A percentile compares a stretch with the other conserved stretches of the same genome.
These are phyloP conservation scores for Hypocryptadius cinnamomeus DNA, from an alignment of 2,113 vertebrate species.

Conservation along the genomic window DNA sequence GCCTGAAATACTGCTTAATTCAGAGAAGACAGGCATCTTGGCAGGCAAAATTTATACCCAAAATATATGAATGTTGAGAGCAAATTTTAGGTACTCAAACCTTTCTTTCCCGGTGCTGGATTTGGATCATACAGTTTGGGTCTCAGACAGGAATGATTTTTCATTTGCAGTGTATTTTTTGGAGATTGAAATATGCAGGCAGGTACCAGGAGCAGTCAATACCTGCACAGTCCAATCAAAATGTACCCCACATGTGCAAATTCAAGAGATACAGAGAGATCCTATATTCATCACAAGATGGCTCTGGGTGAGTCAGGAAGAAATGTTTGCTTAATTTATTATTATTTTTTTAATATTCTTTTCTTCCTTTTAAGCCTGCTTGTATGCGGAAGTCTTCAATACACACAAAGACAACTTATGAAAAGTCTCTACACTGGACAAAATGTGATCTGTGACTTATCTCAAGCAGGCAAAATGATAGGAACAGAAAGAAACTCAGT, in stretches of 20 bases:
- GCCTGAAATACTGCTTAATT: neutral
- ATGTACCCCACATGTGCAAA: neutral
- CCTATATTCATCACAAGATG: neutral
- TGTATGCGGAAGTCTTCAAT: neutral
- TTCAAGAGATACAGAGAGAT: fast-evolving
- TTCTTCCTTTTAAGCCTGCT: neutral
- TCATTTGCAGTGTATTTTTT: neutral
- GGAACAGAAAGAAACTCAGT: neutral
- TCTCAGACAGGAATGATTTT: neutral
- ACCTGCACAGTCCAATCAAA: neutral
- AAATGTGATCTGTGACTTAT: neutral
- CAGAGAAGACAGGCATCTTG: neutral
- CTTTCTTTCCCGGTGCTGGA: neutral
- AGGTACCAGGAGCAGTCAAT: neutral
- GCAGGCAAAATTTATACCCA: neutral
- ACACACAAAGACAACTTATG: neutral
- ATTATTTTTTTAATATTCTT: neutral
- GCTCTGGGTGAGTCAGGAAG: neutral
- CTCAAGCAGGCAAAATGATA: neutral
- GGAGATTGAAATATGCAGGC: neutral
- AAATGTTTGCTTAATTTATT: neutral
- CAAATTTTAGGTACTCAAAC: neutral
- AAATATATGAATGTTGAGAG: neutral
- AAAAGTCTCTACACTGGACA: neutral
- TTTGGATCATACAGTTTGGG: neutral